Percentiles rank a stretch among this genome's conserved stretches.
Evolutionary conservation across 1,140 invertebrate genomes (phyloP).

Genomic region (Sycophaga agraensis): DNA sequence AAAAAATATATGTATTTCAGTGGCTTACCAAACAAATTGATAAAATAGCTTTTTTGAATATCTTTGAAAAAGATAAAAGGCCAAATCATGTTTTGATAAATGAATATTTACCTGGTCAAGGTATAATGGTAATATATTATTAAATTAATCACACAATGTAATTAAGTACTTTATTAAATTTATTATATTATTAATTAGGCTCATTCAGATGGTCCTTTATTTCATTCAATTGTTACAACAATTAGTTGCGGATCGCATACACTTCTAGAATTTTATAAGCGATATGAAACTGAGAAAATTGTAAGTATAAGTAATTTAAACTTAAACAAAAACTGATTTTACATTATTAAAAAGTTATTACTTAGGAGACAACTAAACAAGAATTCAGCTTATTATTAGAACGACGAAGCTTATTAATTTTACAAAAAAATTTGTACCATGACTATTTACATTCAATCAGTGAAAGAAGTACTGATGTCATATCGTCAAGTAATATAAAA

Average conservation of each 20-base stretch:
- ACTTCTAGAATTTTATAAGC: constrained; percentile 80
- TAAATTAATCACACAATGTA: no score
- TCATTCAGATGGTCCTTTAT: constrained; percentile 92
- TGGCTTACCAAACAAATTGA: constrained; percentile 80
- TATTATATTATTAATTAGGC: no score
- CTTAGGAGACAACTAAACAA: constrained; percentile 46
- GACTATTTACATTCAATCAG: constrained; percentile 88
- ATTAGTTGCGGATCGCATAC: constrained; percentile 90
- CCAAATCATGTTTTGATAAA: constrained; percentile 97
- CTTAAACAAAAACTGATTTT: no score
- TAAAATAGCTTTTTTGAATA: constrained; percentile 69
- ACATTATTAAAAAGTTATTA: constrained; percentile 9
- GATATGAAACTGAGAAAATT: constrained; percentile 46
- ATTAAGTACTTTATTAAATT: no score
- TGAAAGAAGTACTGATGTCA: constrained; percentile 70
- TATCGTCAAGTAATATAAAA: constrained; percentile 65
- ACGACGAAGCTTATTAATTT: constrained; percentile 82
- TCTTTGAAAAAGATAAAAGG: constrained; percentile 73
- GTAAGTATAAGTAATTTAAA: constrained; percentile 27
- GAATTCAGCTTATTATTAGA: constrained; percentile 78
- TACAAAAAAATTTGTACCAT: constrained; percentile 82
- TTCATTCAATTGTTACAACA: constrained; percentile 90
- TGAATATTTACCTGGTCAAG: constrained; percentile 92
- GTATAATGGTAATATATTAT: constrained; percentile 89
- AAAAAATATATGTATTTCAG: constrained; percentile 52